Percentiles rank a stretch among this genome's conserved stretches.
Evolutionary conservation across 2,113 vertebrate genomes (phyloP).

Genomic region (Jaculus jaculus): DNA sequence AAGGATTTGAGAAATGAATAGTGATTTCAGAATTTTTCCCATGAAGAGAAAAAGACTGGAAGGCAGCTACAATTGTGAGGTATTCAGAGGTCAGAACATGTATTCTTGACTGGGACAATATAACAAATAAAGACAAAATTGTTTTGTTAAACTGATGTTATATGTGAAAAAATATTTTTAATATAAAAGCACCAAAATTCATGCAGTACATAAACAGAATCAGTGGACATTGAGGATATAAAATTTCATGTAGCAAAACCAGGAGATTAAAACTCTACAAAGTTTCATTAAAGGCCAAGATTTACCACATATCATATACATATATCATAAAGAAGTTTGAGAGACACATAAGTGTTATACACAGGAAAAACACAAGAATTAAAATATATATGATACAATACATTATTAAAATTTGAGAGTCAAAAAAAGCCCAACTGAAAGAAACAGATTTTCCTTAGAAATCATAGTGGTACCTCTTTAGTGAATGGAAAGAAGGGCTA

Average conservation of each 20-base stretch:
- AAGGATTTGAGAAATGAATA: neutral
- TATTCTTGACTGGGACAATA: neutral
- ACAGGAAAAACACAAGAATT: neutral
- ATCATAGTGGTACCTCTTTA: neutral
- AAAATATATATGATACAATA: neutral
- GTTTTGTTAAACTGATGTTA: too few relatives aligned
- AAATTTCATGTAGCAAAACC: neutral
- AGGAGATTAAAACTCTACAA: neutral
- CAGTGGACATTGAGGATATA: neutral
- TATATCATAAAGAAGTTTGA: neutral
- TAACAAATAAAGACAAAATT: neutral
- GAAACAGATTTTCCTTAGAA: neutral
- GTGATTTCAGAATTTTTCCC: neutral
- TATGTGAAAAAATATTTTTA: neutral
- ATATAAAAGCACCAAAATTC: neutral
- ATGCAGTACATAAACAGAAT: neutral
- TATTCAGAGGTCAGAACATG: rapidly evolving
- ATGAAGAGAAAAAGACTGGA: neutral
- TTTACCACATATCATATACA: too few relatives aligned
- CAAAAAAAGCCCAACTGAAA: neutral
- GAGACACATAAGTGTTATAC: neutral
- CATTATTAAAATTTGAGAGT: neutral
- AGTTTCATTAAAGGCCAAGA: too few relatives aligned
- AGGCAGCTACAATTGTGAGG: neutral
- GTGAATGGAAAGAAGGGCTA: neutral